Evolutionary conservation across 1,140 invertebrate species (phyloP).

Genomic region (Zelostemma sp.): DNA sequence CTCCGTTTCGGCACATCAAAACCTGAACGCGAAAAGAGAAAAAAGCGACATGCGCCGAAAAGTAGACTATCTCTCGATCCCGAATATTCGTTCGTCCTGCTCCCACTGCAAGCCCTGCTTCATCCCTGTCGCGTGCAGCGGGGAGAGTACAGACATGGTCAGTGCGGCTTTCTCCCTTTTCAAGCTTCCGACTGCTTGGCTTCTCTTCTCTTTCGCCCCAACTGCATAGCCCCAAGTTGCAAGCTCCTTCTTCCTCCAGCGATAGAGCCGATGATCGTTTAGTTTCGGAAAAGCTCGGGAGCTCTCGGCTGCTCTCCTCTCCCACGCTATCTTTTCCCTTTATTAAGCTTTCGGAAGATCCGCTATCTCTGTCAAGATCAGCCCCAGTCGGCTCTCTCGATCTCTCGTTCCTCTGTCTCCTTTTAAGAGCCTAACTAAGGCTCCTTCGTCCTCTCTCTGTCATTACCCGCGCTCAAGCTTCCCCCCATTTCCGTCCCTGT

Average conservation of each 20-base stretch:
- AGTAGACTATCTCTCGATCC: constrained; percentile 30
- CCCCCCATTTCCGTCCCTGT: constrained; percentile 13
- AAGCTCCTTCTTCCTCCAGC: constrained; percentile 34
- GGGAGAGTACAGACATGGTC: constrained; percentile 28
- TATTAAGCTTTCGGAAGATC: constrained; percentile 7
- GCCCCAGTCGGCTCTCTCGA: constrained; percentile 10
- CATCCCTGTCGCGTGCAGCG: background rate
- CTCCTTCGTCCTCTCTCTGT: constrained; percentile 9
- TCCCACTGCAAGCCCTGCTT: background rate
- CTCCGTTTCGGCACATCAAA: background rate
- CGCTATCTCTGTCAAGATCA: constrained; percentile 1
- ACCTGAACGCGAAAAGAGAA: too few species aligned
- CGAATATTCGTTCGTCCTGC: constrained; percentile 7
- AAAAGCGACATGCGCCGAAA: too few species aligned
- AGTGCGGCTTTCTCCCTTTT: constrained; percentile 41
- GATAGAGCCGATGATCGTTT: constrained; percentile 6
- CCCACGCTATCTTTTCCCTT: constrained; percentile 21
- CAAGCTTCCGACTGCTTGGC: constrained; percentile 41
- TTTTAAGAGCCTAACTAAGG: background rate
- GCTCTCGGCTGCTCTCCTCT: constrained; percentile 16
- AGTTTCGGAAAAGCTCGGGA: constrained; percentile 19
- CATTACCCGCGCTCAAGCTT: constrained; percentile 4
- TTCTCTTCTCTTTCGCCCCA: constrained; percentile 44
- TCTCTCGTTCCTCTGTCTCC: background rate
- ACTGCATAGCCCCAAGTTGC: constrained; percentile 23